These are phyloP conservation scores for Rotaria sp. DNA, from an alignment of 2,888 invertebrate genomes.

Conservation along the genomic window DNA sequence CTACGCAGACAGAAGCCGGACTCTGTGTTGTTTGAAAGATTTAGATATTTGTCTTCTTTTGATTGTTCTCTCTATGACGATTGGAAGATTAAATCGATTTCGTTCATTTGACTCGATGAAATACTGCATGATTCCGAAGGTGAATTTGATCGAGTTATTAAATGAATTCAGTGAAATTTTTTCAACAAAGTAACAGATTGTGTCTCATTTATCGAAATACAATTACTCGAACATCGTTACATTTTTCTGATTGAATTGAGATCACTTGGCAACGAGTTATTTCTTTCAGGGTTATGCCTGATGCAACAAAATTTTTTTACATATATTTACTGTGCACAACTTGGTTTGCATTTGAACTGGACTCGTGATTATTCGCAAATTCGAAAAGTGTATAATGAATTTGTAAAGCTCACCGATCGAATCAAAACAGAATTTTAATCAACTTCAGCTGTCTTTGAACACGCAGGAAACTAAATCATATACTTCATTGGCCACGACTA, in stretches of 20 bases:
- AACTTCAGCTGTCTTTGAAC: background rate
- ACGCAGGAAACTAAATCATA: background rate
- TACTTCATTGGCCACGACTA: background rate
- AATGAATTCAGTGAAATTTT: background rate
- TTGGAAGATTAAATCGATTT: background rate
- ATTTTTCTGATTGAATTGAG: background rate
- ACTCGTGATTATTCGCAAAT: background rate
- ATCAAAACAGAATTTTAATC: background rate
- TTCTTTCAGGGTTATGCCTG: background rate
- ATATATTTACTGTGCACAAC: background rate
- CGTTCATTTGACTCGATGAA: background rate
- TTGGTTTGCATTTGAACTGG: background rate
- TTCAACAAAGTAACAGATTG: background rate
- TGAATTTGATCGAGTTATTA: background rate
- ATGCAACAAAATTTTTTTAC: background rate
- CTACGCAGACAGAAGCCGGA: accelerated
- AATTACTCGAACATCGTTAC: background rate
- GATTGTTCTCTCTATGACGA: background rate
- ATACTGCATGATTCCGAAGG: background rate
- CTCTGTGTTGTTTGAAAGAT: background rate
- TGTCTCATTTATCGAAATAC: background rate
- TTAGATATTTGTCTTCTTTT: background rate
- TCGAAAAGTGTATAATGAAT: background rate
- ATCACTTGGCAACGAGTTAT: background rate
- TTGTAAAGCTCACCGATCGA: background rate